Percentiles rank a stretch among this genome's conserved stretches.
phyloP scores from a whole-genome alignment of 2,797 vertebrate genomes.

The Oryzias dopingdopingensis region DNA sequence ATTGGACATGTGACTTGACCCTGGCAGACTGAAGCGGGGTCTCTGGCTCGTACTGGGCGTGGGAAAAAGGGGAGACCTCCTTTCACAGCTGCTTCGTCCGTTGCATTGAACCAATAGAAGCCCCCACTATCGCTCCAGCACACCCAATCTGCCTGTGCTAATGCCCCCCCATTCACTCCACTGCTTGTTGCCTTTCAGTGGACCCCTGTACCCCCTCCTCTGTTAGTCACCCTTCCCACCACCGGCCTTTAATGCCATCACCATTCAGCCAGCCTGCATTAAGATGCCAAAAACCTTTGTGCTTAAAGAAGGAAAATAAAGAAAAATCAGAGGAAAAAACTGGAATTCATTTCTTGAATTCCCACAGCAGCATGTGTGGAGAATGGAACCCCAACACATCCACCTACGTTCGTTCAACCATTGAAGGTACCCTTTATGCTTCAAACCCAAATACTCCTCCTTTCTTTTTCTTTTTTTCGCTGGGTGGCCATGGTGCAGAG shows the following conservation, averaged over 20 bases:
- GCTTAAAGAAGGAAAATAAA: slow-evolving; percentile 34
- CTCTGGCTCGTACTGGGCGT: slow-evolving; percentile 82
- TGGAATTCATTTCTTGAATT: background rate
- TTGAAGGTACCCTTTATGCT: slow-evolving; percentile 5
- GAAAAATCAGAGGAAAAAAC: slow-evolving; percentile 15
- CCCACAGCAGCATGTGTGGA: background rate
- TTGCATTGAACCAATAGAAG: slow-evolving; percentile 87
- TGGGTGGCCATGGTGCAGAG: too few relatives aligned
- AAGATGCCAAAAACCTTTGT: slow-evolving; percentile 75
- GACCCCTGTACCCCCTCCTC: slow-evolving; percentile 63
- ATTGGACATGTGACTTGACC: slow-evolving; percentile 88
- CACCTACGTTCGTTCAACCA: background rate
- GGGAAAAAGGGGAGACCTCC: slow-evolving; percentile 92
- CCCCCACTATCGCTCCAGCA: slow-evolving; percentile 50
- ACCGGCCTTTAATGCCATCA: slow-evolving; percentile 68
- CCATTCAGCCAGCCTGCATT: slow-evolving; percentile 79
- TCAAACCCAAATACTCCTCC: slow-evolving; percentile 13
- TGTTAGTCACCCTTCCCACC: slow-evolving; percentile 66
- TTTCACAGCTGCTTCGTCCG: slow-evolving; percentile 90
- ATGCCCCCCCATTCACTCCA: slow-evolving; percentile 70
- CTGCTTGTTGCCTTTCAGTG: slow-evolving; percentile 81
- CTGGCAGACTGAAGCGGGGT: slow-evolving; percentile 81
- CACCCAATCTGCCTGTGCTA: slow-evolving; percentile 60
- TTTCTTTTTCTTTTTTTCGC: slow-evolving; percentile 13
- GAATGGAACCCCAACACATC: background rate